Evolutionary conservation across 2,113 vertebrate species (phyloP).

Genomic region (Nerophis ophidion): DNA sequence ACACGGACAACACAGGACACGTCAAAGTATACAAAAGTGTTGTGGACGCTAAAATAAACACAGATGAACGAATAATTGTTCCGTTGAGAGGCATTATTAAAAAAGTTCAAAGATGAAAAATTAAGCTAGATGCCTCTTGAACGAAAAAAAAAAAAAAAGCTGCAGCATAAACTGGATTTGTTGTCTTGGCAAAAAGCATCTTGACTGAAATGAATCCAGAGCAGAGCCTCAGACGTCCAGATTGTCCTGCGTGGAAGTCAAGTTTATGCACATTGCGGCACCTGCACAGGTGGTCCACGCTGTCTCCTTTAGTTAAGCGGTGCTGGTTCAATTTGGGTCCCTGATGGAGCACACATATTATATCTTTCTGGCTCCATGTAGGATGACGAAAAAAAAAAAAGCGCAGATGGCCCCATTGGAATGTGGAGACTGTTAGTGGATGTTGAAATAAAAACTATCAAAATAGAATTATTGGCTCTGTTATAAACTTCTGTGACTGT

Average conservation of each 20-base stretch:
- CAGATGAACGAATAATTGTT: slow-evolving; percentile 13
- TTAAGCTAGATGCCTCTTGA: background rate
- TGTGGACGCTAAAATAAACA: slow-evolving; percentile 27
- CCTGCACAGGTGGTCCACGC: background rate
- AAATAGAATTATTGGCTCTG: slow-evolving; percentile 11
- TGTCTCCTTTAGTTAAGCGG: slow-evolving; percentile 13
- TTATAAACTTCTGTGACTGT: slow-evolving; percentile 30
- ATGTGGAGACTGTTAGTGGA: slow-evolving; percentile 20
- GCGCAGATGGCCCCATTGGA: slow-evolving; percentile 15
- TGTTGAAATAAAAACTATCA: slow-evolving; percentile 2
- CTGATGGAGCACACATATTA: slow-evolving; percentile 11
- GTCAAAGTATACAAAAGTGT: slow-evolving; percentile 35
- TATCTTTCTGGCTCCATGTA: slow-evolving; percentile 8
- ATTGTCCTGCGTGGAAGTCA: slow-evolving; percentile 12
- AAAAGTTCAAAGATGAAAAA: background rate
- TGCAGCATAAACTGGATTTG: slow-evolving; percentile 30
- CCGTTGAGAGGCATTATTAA: slow-evolving; percentile 6
- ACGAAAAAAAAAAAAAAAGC: background rate
- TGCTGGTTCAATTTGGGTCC: slow-evolving; percentile 11
- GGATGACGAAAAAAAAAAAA: background rate
- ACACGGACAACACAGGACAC: slow-evolving; percentile 41
- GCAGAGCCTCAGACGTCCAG: background rate
- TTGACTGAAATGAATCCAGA: slow-evolving; percentile 17
- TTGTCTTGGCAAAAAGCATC: slow-evolving; percentile 37
- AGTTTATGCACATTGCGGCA: background rate